These are phyloP conservation scores for Sinonovacula constricta DNA, from an alignment of 1,140 invertebrate genomes.

Conservation along the genomic window DNA sequence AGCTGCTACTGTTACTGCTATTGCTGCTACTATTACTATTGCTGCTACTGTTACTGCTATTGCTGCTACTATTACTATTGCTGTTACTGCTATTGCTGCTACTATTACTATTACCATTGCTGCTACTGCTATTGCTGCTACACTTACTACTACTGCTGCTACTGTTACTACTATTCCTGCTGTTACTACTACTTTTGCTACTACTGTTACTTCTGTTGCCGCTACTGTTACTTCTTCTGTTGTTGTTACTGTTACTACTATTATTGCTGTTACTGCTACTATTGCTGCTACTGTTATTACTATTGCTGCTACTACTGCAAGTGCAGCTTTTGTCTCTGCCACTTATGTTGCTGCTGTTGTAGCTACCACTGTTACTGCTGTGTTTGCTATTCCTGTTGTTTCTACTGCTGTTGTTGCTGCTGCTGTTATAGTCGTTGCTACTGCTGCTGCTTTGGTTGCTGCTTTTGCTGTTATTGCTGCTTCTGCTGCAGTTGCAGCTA, in stretches of 20 bases:
- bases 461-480: too few relatives aligned
- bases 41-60: too few relatives aligned
- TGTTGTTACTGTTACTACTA: too few relatives aligned
- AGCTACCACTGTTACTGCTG: slow-evolving; percentile 5
- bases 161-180: too few relatives aligned
- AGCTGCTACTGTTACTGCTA: slow-evolving; percentile 1
- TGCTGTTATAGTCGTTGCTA: too few relatives aligned
- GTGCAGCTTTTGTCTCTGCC: neutral
- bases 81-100: slow-evolving; percentile 5
- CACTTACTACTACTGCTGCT: too few relatives aligned
- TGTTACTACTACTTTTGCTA: too few relatives aligned
- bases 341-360: neutral
- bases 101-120: slow-evolving; percentile 1
- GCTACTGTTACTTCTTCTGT: too few relatives aligned
- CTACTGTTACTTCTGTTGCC: too few relatives aligned
- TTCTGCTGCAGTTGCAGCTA: too few relatives aligned
- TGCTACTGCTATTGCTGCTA: slow-evolving; percentile 4
- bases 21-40: slow-evolving; percentile 5
- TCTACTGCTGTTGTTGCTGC: too few relatives aligned
- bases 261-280: neutral
- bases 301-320: slow-evolving; percentile 1
- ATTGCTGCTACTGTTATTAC: slow-evolving; percentile 5
- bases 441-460: too few relatives aligned
- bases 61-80: slow-evolving; percentile 5
- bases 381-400: neutral